Evolutionary conservation across 2,797 vertebrate species (phyloP), one percentile per base, ranked within the genome.

Genomic region (Enteromius anoplus): DNA sequence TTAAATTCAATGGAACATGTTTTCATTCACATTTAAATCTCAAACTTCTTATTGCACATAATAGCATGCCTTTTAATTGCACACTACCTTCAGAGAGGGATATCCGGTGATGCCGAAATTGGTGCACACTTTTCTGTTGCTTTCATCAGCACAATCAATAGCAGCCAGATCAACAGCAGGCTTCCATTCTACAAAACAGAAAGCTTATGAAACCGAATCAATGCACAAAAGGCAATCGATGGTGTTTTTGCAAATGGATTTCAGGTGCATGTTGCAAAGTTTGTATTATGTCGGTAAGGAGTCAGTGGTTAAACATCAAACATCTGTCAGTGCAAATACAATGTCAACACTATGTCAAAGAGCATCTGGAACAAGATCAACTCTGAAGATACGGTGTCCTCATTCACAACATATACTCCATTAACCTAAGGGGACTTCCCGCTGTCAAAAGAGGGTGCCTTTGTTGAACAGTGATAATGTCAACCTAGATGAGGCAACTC

Each of bases 121-220:
- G 0, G 9, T 17, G 83, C 98, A 99, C 45, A 94, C 72, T 5
- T 90, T 84, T 1, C 66, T 90, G 90, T 96, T 98, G 34, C 78
- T 85, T n/a, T 91, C 89, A 0, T 93, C 89, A 0, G 95, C 96
- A 23, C 98, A 99, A 92, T 99, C 96, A 0, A 99, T 75, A 9
- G 93, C 97, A 0, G 94, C 96, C 21, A 98, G 87, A 2, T 94
- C 91, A 88, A 99, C 93, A 0, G 95, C 97, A 0, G 96, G 96
- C 75, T 94, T 96, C 97, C 98, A 99, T 69, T 96, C 98, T 99
- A 53, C n/a, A 87, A 64, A 37, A 80, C 17, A 76, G 8, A 53
- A 49, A 0, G 5, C 15, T 49, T 34, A 21, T 17, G 23, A 65
- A 65, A 66, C 15, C 21, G 9, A 47, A 53, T n/a, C 8, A 81